Base-by-base conservation (phyloP, 2,888 invertebrate species). In the Cremastinae sp. region DNA sequence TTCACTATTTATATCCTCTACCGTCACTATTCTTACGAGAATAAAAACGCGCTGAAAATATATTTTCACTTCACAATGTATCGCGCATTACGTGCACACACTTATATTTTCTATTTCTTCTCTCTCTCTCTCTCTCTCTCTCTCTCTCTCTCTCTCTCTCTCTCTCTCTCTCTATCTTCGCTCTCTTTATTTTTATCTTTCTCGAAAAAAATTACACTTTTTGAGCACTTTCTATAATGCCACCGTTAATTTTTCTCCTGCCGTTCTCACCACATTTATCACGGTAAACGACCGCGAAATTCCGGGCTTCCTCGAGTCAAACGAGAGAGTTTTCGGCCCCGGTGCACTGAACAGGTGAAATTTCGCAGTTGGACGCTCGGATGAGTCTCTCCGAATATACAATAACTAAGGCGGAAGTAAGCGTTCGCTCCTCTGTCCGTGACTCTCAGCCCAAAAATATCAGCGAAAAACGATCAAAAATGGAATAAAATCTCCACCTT, bases 281-380 rank as follows among this genome's bases (percentile, higher is more conserved):
- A 43, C 65, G 72, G 54, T 51, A 49, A 75, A 61, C 49, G 58
- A 62, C 47, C 65, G 64, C 53, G 59, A 70, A 75, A 58, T 56
- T 34, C 58, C 49, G 20, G 20, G 61, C 49, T 58, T 68, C 53
- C 51, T 47, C 41, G 4, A 18, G 9, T 8, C 51, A 14, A 45
- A 12, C 34, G 58, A 45, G 47, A 58, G 36, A 49, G n/a, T 59
- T 53, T 56, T 36, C 49, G 41, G 64, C 70, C 45, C 38, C 70
- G 70, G 64, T 70, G 53, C 45, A 70, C 53, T 70, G 59, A 36
- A 47, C 74, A 65, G 65, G 64, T 70, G 64, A 75, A 75, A 75
- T 75, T 75, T 74, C 59, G 45, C 69, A 74, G 69, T 69, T 28
- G 51, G 56, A 43, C 43, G 70, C 59, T 64, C 53, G 69, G 38